Percentiles rank a stretch among this genome's conserved stretches.
These are phyloP conservation scores for Varecia variegata DNA, from an alignment of 2,797 vertebrate species.

Conservation along the genomic window DNA sequence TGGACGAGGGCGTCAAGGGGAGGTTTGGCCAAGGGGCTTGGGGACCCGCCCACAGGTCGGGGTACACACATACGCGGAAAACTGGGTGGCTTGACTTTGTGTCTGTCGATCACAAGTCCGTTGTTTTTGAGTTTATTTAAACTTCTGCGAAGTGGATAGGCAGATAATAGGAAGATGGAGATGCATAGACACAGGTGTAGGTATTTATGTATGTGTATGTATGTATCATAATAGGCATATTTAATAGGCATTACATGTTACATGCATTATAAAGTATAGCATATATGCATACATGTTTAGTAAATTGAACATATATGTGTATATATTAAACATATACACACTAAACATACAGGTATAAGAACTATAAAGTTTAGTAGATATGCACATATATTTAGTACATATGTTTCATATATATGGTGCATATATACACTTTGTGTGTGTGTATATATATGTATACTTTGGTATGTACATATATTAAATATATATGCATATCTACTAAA, in stretches of 20 bases:
- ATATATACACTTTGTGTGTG: too few relatives aligned
- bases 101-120: fast-evolving
- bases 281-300: too few relatives aligned
- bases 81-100: fast-evolving
- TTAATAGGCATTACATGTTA: neutral
- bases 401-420: too few relatives aligned
- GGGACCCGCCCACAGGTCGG: fast-evolving
- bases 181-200: neutral
- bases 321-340: too few relatives aligned
- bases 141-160: neutral
- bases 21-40: fast-evolving
- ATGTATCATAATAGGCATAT: neutral
- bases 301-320: too few relatives aligned
- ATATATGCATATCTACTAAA: too few relatives aligned
- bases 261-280: neutral
- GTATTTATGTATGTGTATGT: too few relatives aligned
- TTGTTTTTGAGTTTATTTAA: neutral
- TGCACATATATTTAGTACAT: too few relatives aligned
- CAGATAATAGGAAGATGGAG: fast-evolving
- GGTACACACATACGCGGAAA: fast-evolving
- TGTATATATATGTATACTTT: too few relatives aligned
- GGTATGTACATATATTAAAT: too few relatives aligned
- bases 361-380: too few relatives aligned
- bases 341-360: too few relatives aligned
- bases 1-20: fast-evolving